Evolutionary conservation across 2,888 invertebrate species (phyloP).

Genomic region (Pterostichus niger): DNA sequence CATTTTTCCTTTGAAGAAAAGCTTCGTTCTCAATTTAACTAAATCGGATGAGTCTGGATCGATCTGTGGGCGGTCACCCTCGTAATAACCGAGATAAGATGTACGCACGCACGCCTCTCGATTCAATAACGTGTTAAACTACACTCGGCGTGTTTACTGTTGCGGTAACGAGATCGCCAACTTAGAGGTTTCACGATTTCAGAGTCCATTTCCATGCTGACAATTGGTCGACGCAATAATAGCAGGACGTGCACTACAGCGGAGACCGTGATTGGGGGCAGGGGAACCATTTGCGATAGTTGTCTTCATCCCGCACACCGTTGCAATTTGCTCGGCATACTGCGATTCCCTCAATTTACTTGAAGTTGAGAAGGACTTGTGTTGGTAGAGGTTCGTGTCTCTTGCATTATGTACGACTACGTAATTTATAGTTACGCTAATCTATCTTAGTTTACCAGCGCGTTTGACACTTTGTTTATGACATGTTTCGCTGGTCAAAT

Average conservation of each 20-base stretch:
- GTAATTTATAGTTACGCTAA: constrained; percentile 64
- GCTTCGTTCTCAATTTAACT: constrained; percentile 43
- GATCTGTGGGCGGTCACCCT: constrained; percentile 12
- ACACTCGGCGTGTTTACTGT: not conserved
- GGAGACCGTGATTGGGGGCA: constrained; percentile 11
- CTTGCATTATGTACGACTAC: constrained; percentile 56
- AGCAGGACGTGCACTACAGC: constrained; percentile 6
- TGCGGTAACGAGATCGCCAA: constrained; percentile 7
- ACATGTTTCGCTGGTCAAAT: constrained; percentile 42
- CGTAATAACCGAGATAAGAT: constrained; percentile 41
- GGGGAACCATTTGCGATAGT: not conserved
- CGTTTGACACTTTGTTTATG: constrained; percentile 64
- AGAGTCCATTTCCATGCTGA: constrained; percentile 8
- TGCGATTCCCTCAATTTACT: constrained; percentile 29
- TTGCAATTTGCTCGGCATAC: constrained; percentile 27
- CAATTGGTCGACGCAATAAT: constrained; percentile 15
- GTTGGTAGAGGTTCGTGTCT: not conserved
- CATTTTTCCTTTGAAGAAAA: constrained; percentile 45
- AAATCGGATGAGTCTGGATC: constrained; percentile 49
- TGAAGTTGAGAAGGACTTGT: not conserved
- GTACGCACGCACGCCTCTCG: constrained; percentile 5
- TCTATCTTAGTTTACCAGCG: constrained; percentile 64
- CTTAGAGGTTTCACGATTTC: constrained; percentile 12
- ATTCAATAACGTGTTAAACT: constrained; percentile 43
- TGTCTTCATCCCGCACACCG: not conserved